Evolutionary conservation across 2,888 invertebrate genomes (phyloP).

Genomic region (Nemoura dubitans): DNA sequence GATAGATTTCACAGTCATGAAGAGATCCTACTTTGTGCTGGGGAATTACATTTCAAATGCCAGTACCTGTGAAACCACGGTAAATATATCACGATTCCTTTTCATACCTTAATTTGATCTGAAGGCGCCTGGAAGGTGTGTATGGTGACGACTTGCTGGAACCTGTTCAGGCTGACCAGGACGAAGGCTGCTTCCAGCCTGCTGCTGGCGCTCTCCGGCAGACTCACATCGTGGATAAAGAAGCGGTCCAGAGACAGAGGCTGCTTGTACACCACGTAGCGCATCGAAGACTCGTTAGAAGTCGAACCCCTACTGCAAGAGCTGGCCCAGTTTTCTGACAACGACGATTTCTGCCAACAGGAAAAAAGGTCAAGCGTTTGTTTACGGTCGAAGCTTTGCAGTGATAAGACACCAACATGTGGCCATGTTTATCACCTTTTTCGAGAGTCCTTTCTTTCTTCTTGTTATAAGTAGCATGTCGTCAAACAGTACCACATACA

Average conservation of each 20-base stretch:
- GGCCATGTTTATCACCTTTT: conserved; percentile 53
- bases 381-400: too few relatives aligned
- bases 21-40: background rate
- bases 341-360: conserved; percentile 59
- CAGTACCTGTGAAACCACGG: background rate
- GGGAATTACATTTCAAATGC: background rate
- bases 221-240: conserved; percentile 60
- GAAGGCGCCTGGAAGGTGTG: conserved; percentile 61
- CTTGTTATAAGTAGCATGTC: conserved; percentile 70
- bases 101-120: conserved; percentile 58
- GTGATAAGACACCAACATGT: background rate
- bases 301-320: conserved; percentile 55
- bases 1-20: too few relatives aligned
- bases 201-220: conserved; percentile 56
- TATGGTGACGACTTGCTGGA: conserved; percentile 61
- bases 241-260: conserved; percentile 61
- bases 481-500: conserved; percentile 70
- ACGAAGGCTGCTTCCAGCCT: conserved; percentile 60
- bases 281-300: conserved; percentile 53
- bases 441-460: conserved; percentile 64
- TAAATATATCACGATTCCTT: background rate
- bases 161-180: conserved; percentile 60
- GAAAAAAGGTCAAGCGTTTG: conserved; percentile 14
- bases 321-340: conserved; percentile 60
- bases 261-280: conserved; percentile 61